A percentile compares a stretch with the other conserved stretches of the same genome.
Conservation (phyloP, 2,888 invertebrate genomes). For the Polia nebulosa region DNA sequence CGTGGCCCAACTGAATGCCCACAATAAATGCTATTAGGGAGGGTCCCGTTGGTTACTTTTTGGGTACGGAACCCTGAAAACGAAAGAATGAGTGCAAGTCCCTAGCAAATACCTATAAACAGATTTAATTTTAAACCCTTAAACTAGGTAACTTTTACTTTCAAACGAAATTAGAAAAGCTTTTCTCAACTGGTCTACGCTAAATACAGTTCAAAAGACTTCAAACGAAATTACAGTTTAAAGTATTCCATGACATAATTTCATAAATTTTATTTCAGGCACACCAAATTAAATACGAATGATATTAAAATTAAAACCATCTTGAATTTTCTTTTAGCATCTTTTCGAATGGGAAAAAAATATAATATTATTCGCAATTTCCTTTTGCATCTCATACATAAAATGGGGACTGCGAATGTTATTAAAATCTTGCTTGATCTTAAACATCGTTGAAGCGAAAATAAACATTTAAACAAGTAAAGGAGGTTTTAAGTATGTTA, state of each 20-base stretch:
- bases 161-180: neutral
- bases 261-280: neutral
- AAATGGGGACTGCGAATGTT: conserved; percentile 11
- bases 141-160: neutral
- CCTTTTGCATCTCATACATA: conserved; percentile 24
- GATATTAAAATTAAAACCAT: conserved; percentile 40
- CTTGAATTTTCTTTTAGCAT: conserved; percentile 27
- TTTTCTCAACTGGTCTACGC: neutral
- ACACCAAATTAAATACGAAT: conserved; percentile 8
- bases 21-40: too few relatives aligned
- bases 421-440: conserved; percentile 49
- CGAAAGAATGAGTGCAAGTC: neutral
- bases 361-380: conserved; percentile 23
- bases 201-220: neutral
- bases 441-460: conserved; percentile 41
- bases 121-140: neutral
- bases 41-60: too few relatives aligned
- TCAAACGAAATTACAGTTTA: neutral
- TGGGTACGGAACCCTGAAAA: too few relatives aligned
- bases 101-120: neutral
- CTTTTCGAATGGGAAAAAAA: conserved; percentile 12
- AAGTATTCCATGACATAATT: neutral
- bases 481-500: conserved; percentile 8
- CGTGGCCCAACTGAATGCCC: too few relatives aligned
- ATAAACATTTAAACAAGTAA: conserved; percentile 48